Percentiles rank a stretch among this genome's conserved stretches.
phyloP scores from a whole-genome alignment of 2,113 vertebrate species.

The Eolophus roseicapilla region DNA sequence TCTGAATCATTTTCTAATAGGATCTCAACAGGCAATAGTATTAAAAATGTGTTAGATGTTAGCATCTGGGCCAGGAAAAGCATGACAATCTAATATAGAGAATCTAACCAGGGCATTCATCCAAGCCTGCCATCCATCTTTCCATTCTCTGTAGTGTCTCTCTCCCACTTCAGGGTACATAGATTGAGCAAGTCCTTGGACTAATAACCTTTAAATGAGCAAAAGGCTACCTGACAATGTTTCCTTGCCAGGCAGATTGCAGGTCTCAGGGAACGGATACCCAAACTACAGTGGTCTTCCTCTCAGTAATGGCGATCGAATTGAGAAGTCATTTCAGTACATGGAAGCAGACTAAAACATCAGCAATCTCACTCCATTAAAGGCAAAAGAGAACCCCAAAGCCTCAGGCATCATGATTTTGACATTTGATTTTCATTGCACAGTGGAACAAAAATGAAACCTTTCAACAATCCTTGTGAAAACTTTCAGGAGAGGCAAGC shows the following conservation, averaged over 20 bases:
- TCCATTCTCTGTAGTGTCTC: slow-evolving; percentile 24
- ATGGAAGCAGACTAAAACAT: not conserved
- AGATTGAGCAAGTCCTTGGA: slow-evolving; percentile 36
- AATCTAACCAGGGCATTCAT: slow-evolving; percentile 30
- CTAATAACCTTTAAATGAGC: slow-evolving; percentile 59
- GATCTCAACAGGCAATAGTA: slow-evolving; percentile 25
- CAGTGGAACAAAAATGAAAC: not conserved
- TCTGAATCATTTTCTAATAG: slow-evolving; percentile 58
- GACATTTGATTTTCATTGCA: slow-evolving; percentile 19
- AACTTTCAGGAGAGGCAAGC: not conserved
- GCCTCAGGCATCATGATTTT: not conserved
- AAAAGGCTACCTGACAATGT: not conserved
- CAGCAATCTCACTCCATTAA: not conserved
- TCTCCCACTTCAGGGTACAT: slow-evolving; percentile 7
- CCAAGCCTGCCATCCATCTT: slow-evolving; percentile 49
- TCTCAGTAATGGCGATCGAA: not conserved
- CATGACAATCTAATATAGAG: slow-evolving; percentile 13
- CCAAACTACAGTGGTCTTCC: not conserved
- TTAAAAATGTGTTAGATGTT: slow-evolving; percentile 44
- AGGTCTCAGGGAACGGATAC: not conserved
- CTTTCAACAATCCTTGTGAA: not conserved
- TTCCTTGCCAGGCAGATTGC: slow-evolving; percentile 4
- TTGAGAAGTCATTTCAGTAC: not conserved
- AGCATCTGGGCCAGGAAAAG: slow-evolving; percentile 42
- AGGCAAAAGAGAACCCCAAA: not conserved